Base-by-base conservation (phyloP, 2,797 vertebrate genomes). In the Leptodactylus fallax region DNA sequence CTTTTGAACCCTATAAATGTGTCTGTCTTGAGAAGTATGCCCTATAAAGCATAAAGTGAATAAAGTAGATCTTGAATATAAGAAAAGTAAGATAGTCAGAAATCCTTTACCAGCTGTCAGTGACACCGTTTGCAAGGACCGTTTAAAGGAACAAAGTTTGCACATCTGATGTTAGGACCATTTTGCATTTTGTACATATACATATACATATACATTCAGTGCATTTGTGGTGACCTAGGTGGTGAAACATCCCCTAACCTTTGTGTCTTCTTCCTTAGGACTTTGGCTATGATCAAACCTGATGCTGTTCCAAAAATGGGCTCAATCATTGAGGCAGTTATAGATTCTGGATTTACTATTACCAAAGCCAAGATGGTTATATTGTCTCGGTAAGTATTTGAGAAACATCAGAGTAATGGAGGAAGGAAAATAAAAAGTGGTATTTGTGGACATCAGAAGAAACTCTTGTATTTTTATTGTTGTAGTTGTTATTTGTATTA, bases 331-430 rank as follows among this genome's bases (percentile, higher is more conserved):
- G 96, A 98, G 92, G 91, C 94, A 56, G 95, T 98, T 90, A 93
- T 96, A 92, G 95, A 96, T 90, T 93, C 95, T 77, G 96, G 96
- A 85, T 94, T 99, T 93, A 96, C 96, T 80, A 95, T 99, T 94
- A 98, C 97, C 86, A 99, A 97, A 95, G 97, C 97, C 87, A 98
- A 97, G 95, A 99, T 99, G 98, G 96, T 96, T 87, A 92, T 90
- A 56, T 94, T 99, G 69, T 96, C 96, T 86, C 95, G 97, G 98
- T 99, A 96, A 96, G 91, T 76, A 71, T 12, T 79, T 82, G 11
- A 56, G 9, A 78, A 36, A 11, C 53, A 47, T 14, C 23, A 56
- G n/a, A 25, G 13, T 55, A 53, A 55, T 56, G n/a, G 7, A 17
- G 3, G 17, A 27, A 17, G 3, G 17, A 27, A 19, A 79, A 36